Evolutionary conservation across 37 sponge, comb jelly and placozoan genomes (phyloP).

Genomic region (Eunapius fragilis): DNA sequence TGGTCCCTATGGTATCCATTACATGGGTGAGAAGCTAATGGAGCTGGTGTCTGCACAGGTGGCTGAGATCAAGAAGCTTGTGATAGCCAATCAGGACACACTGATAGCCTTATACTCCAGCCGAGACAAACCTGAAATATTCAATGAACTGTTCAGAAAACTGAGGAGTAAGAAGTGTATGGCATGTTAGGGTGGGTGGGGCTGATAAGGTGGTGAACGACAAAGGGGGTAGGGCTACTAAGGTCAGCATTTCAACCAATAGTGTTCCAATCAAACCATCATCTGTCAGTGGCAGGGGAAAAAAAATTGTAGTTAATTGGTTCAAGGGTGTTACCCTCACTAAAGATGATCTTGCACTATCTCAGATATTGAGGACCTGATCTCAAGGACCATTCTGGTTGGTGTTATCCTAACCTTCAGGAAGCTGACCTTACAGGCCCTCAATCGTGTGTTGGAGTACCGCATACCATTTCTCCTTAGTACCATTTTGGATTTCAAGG

Average conservation of each 20-base stretch:
- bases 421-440: constrained; percentile 68
- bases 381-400: constrained; percentile 69
- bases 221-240: no score
- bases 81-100: constrained; percentile 83
- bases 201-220: no score
- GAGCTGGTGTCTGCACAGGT: constrained; percentile 79
- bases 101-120: constrained; percentile 82
- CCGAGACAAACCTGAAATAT: constrained; percentile 89
- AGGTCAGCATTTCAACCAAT: no score
- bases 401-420: constrained; percentile 87
- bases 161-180: constrained; percentile 58
- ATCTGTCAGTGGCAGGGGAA: no score
- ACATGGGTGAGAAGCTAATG: constrained; percentile 88
- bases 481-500: constrained; percentile 82
- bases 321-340: no score
- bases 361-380: constrained; percentile 76
- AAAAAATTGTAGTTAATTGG: no score
- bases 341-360: no score
- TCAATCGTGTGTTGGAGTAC: constrained; percentile 65
- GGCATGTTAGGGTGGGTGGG: not conserved
- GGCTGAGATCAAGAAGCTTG: constrained; percentile 88
- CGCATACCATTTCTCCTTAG: constrained; percentile 76
- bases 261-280: no score
- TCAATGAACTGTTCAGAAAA: constrained; percentile 57
- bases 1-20: constrained; percentile 92